Base-by-base conservation (phyloP, 2,888 invertebrate species). In the Apodemia duryi region DNA sequence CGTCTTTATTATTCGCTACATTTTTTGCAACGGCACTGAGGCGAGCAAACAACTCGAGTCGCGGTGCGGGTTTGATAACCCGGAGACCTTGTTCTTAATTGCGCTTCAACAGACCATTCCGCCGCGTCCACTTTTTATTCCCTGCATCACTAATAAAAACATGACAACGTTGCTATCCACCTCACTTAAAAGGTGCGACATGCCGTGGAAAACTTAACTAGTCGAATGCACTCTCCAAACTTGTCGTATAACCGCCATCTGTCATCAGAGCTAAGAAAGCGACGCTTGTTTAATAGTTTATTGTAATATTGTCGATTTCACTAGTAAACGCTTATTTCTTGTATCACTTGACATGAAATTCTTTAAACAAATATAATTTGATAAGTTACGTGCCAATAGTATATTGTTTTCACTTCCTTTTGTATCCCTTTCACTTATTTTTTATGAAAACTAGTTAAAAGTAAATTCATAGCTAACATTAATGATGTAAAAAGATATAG, bases 81-180 rank as follows among this genome's bases (percentile, higher is more conserved):
- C 83, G 91, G 80, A 90, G 91, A 91, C 91, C 91, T 91, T 91
- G 91, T 90, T 90, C 91, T 91, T 91, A 91, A 91, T 91, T 91
- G 91, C 90, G 88, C 85, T 85, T 84, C 86, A 85, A 86, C 86
- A 83, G 87, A 85, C 89, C 88, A 89, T 86, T 91, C 87, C 83
- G 83, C 78, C 83, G 83, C 78, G 89, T 83, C 90, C 85, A 86
- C 88, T 91, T 91, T 91, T 91, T 91, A 90, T 91, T 84, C 84
- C 87, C 88, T 90, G 91, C 91, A 91, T 89, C 86, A 85, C 89
- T 88, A 88, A 88, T 85, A 87, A 87, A 86, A 88, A 89, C 87
- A 85, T 81, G 84, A 83, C 83, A 82, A 80, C 82, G 80, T 75
- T 77, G 79, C 77, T 84, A 88, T 79, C 82, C 88, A 76, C 76